Evolutionary conservation across 1,140 invertebrate genomes (phyloP), one percentile per base, ranked within the genome.

Genomic region (Ceratoteleas bidentatus): DNA sequence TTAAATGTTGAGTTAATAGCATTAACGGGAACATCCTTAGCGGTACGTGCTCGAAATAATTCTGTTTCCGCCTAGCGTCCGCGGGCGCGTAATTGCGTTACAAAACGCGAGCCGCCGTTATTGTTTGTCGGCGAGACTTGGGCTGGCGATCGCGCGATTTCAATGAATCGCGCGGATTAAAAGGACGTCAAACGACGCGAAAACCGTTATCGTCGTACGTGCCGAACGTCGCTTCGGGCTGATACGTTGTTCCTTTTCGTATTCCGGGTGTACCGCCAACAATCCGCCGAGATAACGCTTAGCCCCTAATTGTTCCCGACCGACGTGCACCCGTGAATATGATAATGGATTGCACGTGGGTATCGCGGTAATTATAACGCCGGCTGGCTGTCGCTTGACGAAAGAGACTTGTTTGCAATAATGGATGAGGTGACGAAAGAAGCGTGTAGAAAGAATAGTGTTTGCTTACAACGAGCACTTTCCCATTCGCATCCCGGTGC

Each of bases 381-480:
- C 69, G 64, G 24, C 56, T 43, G 50, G 16, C 53, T 64, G 72
- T 54, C 47, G 61, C 79, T 89, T 87, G 85, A 86, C 85, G 87
- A 88, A 88, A 88, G 83, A 87, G 50, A 79, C 84, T 80, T 72
- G 76, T 81, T 80, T 79, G 74, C 72, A 85, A 87, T 88, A 87
- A 88, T 84, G 58, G 70, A 61, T 74, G 72, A 83, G 49, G 73
- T 88, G 85, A 83, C 62, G 87, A 88, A 88, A 88, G 86, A 81
- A 53, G 75, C 57, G 81, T 88, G 87, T 87, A 87, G 85, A 89
- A 89, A 89, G 86, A 89, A 87, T 81, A 60, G 73, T 14, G 50
- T 82, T 80, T 78, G 93, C 95, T 95, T 93, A 97, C 96, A 94
- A 97, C 94, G 85, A 96, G 93, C 75, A 97, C 91, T 90, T 95